Evolutionary conservation across 2,888 invertebrate species (phyloP).

Genomic region (Cosmopolites sordidus): DNA sequence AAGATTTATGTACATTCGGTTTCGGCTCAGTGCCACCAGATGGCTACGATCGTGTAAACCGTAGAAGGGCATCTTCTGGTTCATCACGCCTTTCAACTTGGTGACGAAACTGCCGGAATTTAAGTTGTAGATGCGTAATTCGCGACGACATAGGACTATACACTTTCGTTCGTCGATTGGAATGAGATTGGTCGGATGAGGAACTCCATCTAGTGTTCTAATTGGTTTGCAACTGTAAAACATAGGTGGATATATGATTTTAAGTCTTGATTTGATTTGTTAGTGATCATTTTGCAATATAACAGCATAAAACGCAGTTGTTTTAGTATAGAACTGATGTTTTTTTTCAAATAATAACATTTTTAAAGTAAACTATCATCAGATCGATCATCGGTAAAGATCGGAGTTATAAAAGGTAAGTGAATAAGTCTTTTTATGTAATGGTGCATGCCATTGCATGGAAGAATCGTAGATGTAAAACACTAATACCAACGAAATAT

Average conservation of each 20-base stretch:
- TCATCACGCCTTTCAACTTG: conserved; percentile 81
- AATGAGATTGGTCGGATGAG: conserved; percentile 72
- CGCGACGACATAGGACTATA: conserved; percentile 76
- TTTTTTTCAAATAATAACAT: too few relatives aligned
- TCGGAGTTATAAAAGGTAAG: too few relatives aligned
- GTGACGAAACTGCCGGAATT: conserved; percentile 69
- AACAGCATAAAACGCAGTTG: too few relatives aligned
- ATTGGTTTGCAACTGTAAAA: conserved; percentile 55
- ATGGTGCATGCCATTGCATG: too few relatives aligned
- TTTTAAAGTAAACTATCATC: too few relatives aligned
- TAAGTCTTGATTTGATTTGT: too few relatives aligned
- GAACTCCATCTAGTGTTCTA: conserved; percentile 66
- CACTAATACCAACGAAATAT: too few relatives aligned
- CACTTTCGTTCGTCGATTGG: conserved; percentile 73
- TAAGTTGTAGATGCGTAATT: conserved; percentile 74
- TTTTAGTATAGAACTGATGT: background rate
- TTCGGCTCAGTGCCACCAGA: conserved; percentile 76
- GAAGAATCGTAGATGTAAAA: too few relatives aligned
- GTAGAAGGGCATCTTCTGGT: conserved; percentile 89
- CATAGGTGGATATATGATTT: too few relatives aligned
- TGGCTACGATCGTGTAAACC: conserved; percentile 77
- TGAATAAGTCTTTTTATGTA: too few relatives aligned
- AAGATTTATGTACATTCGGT: conserved; percentile 85
- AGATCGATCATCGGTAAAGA: too few relatives aligned
- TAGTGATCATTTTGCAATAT: too few relatives aligned